phyloP scores from a whole-genome alignment of 2,113 vertebrate genomes.

The Xiphophorus couchianus region DNA sequence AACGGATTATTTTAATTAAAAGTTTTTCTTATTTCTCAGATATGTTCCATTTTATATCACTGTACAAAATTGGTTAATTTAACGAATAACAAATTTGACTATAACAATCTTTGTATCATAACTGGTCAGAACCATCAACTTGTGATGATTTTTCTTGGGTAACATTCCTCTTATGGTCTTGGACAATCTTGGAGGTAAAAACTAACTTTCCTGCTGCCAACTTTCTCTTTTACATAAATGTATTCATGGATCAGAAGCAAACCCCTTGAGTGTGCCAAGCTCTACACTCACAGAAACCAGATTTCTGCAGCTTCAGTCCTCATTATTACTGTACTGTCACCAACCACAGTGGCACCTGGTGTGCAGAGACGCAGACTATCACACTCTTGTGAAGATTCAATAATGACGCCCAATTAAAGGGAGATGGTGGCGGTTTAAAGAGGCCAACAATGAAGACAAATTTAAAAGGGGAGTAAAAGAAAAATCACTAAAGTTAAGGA shows the following conservation, averaged over 20 bases:
- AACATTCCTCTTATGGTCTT: neutral
- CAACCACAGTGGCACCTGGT: slow-evolving; percentile 18
- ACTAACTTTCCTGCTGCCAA: neutral
- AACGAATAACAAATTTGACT: no score
- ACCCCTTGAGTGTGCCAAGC: neutral
- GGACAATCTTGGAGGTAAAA: neutral
- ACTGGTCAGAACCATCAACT: no score
- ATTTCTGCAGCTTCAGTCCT: slow-evolving; percentile 4
- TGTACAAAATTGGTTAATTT: no score
- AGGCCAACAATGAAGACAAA: slow-evolving; percentile 6
- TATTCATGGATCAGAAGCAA: neutral
- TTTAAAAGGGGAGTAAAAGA: neutral
- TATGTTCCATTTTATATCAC: no score
- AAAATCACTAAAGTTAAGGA: neutral
- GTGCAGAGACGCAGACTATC: slow-evolving; percentile 4
- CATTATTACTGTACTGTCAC: slow-evolving; percentile 13
- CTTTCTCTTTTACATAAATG: neutral
- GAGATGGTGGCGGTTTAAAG: slow-evolving; percentile 15
- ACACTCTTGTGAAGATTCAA: slow-evolving; percentile 27
- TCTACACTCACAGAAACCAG: neutral
- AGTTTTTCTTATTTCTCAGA: no score
- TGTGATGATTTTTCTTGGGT: neutral
- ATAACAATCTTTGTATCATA: no score
- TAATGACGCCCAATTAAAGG: slow-evolving; percentile 60
- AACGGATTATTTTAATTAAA: no score